Evolutionary conservation across 2,113 vertebrate species (phyloP), one percentile per base, ranked within the genome.

Genomic region (Candoia aspera): DNA sequence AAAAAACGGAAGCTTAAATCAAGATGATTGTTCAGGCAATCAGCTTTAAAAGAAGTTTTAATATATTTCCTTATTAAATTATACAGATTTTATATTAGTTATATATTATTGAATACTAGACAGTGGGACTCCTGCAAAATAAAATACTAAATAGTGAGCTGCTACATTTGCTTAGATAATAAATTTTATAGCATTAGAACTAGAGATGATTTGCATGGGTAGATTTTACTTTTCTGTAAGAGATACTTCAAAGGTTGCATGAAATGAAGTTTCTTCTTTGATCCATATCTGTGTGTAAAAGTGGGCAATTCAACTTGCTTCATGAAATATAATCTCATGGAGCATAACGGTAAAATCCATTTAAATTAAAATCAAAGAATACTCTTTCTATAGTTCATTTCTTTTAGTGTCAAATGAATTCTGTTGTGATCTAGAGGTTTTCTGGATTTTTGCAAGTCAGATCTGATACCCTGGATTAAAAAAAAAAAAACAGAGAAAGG

Each of bases 291-390:
- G 96, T 97, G 97, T 97, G 94, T 96, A 96, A 97, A 97, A 94
- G 93, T 95, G 96, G 91, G 93, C 91, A 97, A 95, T 97, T 97
- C 95, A 95, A 92, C 90, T 97, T 60, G 24, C 93, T 96, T 96
- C 92, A 94, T 12, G 29, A 97, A 97, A 97, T 96, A 95, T 93
- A 94, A 96, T 94, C 94, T 97, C 95, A 97, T 93, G 94, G 97
- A 97, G 95, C 96, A 97, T 96, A 97, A 96, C 94, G 94, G 94
- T 90, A 94, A 97, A 98, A 97, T 97, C 93, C 88, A 95, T 97
- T 97, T 97, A 97, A 97, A 97, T 97, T 98, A 97, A 97, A 97
- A 97, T 97, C 95, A 96, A 96, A 97, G 93, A 91, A 88, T 93
- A 95, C 96, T 97, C 92, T 97, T 96, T 55, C 58, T 90, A 91